These are phyloP conservation scores for Chloroclystis v-ata DNA, from an alignment of 2,888 invertebrate species.

Conservation along the genomic window DNA sequence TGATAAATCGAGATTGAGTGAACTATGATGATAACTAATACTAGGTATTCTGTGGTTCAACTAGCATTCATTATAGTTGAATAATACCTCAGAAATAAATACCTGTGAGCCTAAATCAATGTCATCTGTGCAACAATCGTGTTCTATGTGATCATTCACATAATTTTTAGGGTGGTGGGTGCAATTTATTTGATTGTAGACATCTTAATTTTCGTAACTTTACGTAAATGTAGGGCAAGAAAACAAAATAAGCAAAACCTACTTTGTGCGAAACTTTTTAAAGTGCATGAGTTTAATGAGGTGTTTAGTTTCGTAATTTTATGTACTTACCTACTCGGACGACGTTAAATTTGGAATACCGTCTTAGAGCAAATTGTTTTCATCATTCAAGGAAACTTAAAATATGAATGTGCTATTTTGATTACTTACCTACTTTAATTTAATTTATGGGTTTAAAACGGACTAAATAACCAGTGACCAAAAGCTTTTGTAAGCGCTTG, in stretches of 20 bases:
- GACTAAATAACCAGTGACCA: neutral
- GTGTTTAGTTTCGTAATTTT: no score
- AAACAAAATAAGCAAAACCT: no score
- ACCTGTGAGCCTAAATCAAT: slow-evolving; percentile 14
- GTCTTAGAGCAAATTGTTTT: no score
- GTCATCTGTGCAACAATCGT: slow-evolving; percentile 8
- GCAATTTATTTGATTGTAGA: no score
- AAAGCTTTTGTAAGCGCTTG: neutral
- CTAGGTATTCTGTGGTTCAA: neutral
- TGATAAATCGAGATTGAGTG: neutral
- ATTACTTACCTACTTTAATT: neutral
- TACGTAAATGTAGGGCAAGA: no score
- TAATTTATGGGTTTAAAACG: neutral
- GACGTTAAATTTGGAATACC: no score
- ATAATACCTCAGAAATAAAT: slow-evolving; percentile 1
- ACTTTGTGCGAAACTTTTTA: no score
- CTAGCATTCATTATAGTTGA: slow-evolving; percentile 13
- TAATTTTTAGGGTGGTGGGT: no score
- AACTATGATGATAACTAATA: neutral
- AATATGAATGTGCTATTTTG: no score
- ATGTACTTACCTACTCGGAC: no score
- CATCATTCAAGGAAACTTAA: no score
- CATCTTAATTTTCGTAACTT: neutral
- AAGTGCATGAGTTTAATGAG: no score
- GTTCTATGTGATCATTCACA: neutral